Evolutionary conservation across 2,888 invertebrate species (phyloP).

Genomic region (Amphipyra berbera): DNA sequence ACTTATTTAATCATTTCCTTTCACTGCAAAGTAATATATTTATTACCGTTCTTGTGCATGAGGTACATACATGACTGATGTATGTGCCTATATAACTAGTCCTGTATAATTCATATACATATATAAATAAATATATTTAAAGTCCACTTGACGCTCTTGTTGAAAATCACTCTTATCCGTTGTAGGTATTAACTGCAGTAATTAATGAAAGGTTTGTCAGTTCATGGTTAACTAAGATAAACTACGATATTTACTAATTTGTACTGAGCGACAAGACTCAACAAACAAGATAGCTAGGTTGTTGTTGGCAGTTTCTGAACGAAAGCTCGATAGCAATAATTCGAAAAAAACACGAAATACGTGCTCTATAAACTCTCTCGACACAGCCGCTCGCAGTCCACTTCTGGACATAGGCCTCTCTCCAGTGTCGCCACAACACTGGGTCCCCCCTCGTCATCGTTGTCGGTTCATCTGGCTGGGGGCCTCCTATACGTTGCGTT

Average conservation of each 20-base stretch:
- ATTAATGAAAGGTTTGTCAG: constrained; percentile 50
- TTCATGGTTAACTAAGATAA: constrained; percentile 56
- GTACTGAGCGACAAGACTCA: constrained; percentile 23
- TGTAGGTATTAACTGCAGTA: constrained; percentile 43
- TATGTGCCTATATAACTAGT: constrained; percentile 24
- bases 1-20: constrained; percentile 29
- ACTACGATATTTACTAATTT: constrained; percentile 47
- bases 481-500: too few species aligned
- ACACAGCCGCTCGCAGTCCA: background rate
- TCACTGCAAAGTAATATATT: constrained; percentile 43
- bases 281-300: constrained; percentile 33
- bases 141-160: constrained; percentile 37
- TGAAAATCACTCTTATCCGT: constrained; percentile 50
- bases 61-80: constrained; percentile 28
- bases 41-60: constrained; percentile 33
- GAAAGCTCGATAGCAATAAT: constrained; percentile 18
- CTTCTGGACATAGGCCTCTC: too few species aligned
- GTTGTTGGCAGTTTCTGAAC: constrained; percentile 22
- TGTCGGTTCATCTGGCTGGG: too few species aligned
- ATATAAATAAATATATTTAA: background rate
- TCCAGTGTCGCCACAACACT: too few species aligned
- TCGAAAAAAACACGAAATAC: background rate
- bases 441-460: too few species aligned
- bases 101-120: background rate
- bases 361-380: background rate